These are phyloP conservation scores for Chaetodon auriga DNA, from an alignment of 2,113 vertebrate species.

Conservation along the genomic window DNA sequence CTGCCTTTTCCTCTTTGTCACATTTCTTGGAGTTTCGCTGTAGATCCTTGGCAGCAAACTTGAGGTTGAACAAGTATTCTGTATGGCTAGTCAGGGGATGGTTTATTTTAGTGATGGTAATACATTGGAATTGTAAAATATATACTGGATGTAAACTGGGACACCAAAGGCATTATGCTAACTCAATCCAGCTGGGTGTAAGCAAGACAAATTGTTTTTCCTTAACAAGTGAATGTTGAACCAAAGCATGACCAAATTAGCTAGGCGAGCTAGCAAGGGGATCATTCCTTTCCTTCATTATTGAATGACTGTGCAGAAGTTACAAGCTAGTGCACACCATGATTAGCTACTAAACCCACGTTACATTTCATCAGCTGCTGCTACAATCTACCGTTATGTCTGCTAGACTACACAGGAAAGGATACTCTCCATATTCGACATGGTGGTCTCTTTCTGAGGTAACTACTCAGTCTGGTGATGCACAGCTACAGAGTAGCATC, in stretches of 20 bases:
- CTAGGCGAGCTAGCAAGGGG: background rate
- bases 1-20: constrained; percentile 90
- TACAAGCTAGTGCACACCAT: background rate
- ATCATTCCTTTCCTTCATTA: background rate
- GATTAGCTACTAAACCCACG: constrained; percentile 21
- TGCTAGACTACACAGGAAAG: constrained; percentile 50
- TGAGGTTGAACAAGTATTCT: constrained; percentile 91
- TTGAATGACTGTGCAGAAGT: constrained; percentile 12
- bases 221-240: background rate
- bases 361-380: constrained; percentile 11
- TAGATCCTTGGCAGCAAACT: constrained; percentile 91
- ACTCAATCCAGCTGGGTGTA: background rate
- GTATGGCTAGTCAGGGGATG: constrained; percentile 55
- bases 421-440: constrained; percentile 85
- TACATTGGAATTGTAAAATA: background rate
- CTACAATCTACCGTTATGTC: background rate
- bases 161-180: background rate
- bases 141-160: background rate
- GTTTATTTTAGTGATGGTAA: background rate
- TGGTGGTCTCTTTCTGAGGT: constrained; percentile 33
- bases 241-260: background rate
- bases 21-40: constrained; percentile 90
- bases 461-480: background rate
- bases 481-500: background rate
- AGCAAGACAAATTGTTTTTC: background rate